Evolutionary conservation across 1,140 invertebrate species (phyloP), one percentile per base, ranked within the genome.

Genomic region (Bombus pyrosoma): DNA sequence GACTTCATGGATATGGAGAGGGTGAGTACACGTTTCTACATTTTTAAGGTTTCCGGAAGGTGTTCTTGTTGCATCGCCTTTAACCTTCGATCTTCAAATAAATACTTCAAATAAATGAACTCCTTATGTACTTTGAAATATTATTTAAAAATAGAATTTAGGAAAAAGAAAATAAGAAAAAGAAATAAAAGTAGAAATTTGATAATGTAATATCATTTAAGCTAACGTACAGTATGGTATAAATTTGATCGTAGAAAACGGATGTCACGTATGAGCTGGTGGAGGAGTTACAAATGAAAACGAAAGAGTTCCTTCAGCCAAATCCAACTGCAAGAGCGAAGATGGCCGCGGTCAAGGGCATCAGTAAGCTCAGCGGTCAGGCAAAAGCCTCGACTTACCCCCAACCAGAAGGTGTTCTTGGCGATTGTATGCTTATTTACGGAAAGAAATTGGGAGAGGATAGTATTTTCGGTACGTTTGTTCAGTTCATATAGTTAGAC

Each of bases 1-100:
- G 99, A 99, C 93, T 99, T 99, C 94, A 96, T 98, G 95, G 99
- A 99, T 94, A 99, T 99, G 99, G 99, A 99, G 96, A 98, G 98
- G 96, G 99, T 99, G 96, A 96, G 96, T 83, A 78, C 9, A 22
- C 3, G 13, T 86, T 32, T 71, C 25, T 37, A 62, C 32, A 59
- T 69, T 72, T 59, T 47, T 71, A 75, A 69, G 72, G 85, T 39
- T 76, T 76, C 71, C 13, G 1, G n/a, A 34, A 73, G 12, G 43
- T 82, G 37, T 41, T 69, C n/a, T 37, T 34, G 64, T 22, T 41
- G 43, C 47, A 37, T 76, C 22, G 69, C 25, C 12, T 68, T 74
- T 59, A 41, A 75, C 74, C 85, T 82, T 83, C 59, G 6, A 62
- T 76, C 71, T n/a, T n/a, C n/a, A n/a, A n/a, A n/a, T n/a, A n/a